phyloP scores from a whole-genome alignment of 2,888 invertebrate genomes.

The Tinea semifulvella region DNA sequence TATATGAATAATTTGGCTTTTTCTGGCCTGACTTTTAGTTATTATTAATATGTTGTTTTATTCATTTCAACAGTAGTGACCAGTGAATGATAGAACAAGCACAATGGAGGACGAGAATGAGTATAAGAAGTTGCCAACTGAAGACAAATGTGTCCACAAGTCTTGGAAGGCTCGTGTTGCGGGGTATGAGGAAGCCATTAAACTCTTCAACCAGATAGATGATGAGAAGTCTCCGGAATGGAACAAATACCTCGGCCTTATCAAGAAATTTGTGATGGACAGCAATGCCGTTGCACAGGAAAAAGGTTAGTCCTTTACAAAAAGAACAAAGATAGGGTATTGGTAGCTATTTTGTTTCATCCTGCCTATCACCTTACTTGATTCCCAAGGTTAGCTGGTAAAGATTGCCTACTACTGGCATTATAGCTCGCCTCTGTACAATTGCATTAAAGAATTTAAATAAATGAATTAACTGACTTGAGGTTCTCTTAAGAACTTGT shows the following conservation, averaged over 20 bases:
- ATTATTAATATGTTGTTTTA: neutral
- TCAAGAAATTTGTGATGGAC: constrained; percentile 95
- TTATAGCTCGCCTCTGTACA: no score
- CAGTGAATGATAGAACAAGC: constrained; percentile 14
- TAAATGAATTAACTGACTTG: no score
- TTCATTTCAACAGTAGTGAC: neutral
- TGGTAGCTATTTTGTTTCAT: no score
- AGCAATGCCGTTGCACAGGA: constrained; percentile 96
- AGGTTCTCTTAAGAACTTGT: no score
- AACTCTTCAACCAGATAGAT: constrained; percentile 85
- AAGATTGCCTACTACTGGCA: no score
- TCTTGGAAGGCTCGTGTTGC: constrained; percentile 94
- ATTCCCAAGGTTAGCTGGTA: no score
- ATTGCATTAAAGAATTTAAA: no score
- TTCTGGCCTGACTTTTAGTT: no score
- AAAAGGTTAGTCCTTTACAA: constrained; percentile 68
- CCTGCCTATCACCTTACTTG: no score
- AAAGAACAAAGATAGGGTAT: no score
- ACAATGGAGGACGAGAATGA: constrained; percentile 87
- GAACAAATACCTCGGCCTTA: constrained; percentile 86
- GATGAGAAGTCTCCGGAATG: constrained; percentile 96
- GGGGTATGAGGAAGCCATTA: constrained; percentile 94
- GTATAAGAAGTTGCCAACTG: constrained; percentile 85
- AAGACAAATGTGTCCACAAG: constrained; percentile 93
- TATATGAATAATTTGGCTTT: no score